Conservation (phyloP, 2,888 invertebrate genomes). For the Pseudoips prasinana region DNA sequence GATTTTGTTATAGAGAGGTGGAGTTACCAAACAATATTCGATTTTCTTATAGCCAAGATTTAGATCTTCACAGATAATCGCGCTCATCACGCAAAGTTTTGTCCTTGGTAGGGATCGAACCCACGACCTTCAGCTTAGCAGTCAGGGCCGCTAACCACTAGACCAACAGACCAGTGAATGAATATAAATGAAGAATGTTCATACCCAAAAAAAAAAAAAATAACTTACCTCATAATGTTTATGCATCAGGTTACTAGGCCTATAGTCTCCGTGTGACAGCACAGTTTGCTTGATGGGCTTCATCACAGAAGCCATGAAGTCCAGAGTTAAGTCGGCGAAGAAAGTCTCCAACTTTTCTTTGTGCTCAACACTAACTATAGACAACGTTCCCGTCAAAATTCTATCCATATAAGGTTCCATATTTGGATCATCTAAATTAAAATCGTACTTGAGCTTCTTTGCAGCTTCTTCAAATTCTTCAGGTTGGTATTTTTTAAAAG, state of each 20-base stretch:
- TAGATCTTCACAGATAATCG: too few species aligned
- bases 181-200: too few species aligned
- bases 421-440: slow-evolving; percentile 2
- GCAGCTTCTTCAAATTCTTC: slow-evolving; percentile 43
- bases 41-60: too few species aligned
- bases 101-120: too few species aligned
- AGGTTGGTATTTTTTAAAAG: slow-evolving; percentile 39
- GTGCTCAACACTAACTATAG: slow-evolving; percentile 33
- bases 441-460: slow-evolving; percentile 21
- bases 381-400: slow-evolving; percentile 19
- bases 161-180: too few species aligned
- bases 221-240: slow-evolving; percentile 22
- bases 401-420: slow-evolving; percentile 9
- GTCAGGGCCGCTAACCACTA: too few species aligned
- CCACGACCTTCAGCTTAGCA: too few species aligned
- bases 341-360: slow-evolving; percentile 33
- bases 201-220: too few species aligned
- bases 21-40: too few species aligned
- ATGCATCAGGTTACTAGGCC: slow-evolving; percentile 39
- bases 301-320: not conserved
- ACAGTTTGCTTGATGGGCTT: not conserved
- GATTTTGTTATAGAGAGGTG: too few species aligned
- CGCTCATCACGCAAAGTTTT: too few species aligned
- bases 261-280: slow-evolving; percentile 30
- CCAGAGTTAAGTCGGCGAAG: slow-evolving; percentile 1